These are phyloP conservation scores for Epizoanthus scotinus DNA, from an alignment of 92 coral and sea anemone genomes.

Conservation along the genomic window DNA sequence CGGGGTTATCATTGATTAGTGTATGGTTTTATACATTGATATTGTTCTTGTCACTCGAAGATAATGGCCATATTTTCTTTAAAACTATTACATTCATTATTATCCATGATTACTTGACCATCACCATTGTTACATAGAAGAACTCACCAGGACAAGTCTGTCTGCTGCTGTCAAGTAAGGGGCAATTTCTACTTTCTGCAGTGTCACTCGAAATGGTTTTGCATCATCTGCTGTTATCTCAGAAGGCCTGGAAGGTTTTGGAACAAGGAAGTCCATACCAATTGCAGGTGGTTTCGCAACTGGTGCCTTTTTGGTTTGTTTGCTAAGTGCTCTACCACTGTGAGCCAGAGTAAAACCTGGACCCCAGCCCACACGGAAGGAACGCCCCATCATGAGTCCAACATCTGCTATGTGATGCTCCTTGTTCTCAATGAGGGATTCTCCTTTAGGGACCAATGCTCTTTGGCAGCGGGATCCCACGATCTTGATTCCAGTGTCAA, in stretches of 20 bases:
- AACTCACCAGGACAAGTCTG: slow-evolving; percentile 66
- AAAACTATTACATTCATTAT: no score
- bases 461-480: slow-evolving; percentile 85
- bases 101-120: not conserved
- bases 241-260: slow-evolving; percentile 58
- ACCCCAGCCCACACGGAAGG: slow-evolving; percentile 99
- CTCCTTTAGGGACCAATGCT: slow-evolving; percentile 81
- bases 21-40: no score
- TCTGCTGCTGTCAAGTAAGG: slow-evolving; percentile 50
- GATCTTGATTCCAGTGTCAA: slow-evolving; percentile 84
- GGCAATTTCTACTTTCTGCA: slow-evolving; percentile 72
- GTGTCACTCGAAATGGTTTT: slow-evolving; percentile 64
- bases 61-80: no score
- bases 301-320: slow-evolving; percentile 38
- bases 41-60: no score
- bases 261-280: slow-evolving; percentile 61
- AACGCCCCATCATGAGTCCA: slow-evolving; percentile 96
- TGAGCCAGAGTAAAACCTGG: slow-evolving; percentile 88
- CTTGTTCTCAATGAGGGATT: slow-evolving; percentile 69
- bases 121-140: not conserved
- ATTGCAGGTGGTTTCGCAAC: slow-evolving; percentile 46
- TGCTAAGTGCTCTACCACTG: slow-evolving; percentile 66
- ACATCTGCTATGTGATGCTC: slow-evolving; percentile 83
- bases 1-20: no score
- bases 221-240: slow-evolving; percentile 45